A percentile compares a stretch with the other conserved stretches of the same genome.
phyloP scores from a whole-genome alignment of 2,113 vertebrate species.

The Pelusios castaneus region DNA sequence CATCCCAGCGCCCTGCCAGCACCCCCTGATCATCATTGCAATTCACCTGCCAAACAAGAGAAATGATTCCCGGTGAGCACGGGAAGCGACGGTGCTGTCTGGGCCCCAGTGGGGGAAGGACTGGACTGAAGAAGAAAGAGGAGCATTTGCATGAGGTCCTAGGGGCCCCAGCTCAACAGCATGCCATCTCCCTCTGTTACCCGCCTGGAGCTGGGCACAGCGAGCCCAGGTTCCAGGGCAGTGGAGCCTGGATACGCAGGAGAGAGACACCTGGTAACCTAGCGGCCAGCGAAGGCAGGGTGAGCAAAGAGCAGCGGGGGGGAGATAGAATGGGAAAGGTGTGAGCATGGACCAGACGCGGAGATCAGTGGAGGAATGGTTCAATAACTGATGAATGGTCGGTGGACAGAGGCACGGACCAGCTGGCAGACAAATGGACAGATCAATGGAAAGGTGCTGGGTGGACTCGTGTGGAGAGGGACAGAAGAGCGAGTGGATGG shows the following conservation, averaged over 20 bases:
- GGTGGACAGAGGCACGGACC: not conserved
- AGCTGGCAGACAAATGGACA: not conserved
- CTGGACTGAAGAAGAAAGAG: no score
- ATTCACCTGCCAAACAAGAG: constrained; percentile 83
- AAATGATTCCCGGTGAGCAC: rapidly evolving
- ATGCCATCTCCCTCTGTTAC: rapidly evolving
- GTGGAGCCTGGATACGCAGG: no score
- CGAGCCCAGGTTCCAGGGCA: not conserved
- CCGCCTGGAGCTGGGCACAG: not conserved
- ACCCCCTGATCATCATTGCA: constrained; percentile 91
- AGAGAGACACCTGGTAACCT: no score
- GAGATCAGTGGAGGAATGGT: not conserved
- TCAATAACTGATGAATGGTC: not conserved
- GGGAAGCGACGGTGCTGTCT: not conserved
- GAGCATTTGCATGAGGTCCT: not conserved
- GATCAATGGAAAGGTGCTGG: not conserved
- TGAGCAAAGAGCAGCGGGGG: not conserved
- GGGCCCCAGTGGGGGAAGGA: not conserved
- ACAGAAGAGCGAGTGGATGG: not conserved
- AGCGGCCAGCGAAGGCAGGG: not conserved
- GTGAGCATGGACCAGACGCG: not conserved
- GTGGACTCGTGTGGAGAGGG: not conserved
- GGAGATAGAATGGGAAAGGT: not conserved
- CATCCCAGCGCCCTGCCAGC: constrained; percentile 86
- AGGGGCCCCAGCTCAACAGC: rapidly evolving